Evolutionary conservation across 35 echinoderm and acorn worm species (phyloP).

Genomic region (Diadema setosum): DNA sequence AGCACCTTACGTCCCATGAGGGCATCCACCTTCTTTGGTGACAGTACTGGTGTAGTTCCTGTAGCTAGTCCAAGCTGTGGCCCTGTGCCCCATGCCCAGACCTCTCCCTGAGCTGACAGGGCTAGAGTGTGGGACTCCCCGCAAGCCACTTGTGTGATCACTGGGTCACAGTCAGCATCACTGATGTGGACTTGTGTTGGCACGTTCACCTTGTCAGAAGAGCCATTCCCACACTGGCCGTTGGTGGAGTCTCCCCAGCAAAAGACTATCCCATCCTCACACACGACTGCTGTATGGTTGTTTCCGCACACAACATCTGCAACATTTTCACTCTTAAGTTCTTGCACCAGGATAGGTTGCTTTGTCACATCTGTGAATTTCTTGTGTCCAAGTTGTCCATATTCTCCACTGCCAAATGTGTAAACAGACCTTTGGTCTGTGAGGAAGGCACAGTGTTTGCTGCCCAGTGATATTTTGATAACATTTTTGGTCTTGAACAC

Average conservation of each 20-base stretch:
- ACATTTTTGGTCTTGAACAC: constrained; percentile 75
- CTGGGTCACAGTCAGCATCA: constrained; percentile 67
- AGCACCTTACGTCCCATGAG: constrained; percentile 84
- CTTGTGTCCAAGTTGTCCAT: constrained; percentile 86
- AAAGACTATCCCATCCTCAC: constrained; percentile 96
- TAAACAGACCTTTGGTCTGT: constrained; percentile 72
- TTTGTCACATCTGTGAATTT: constrained; percentile 96
- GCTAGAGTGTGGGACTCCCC: constrained; percentile 89
- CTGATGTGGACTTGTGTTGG: constrained; percentile 72
- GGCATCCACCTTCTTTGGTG: constrained; percentile 74
- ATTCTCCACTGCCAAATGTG: constrained; percentile 70
- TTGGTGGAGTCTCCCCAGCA: constrained; percentile 90
- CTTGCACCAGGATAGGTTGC: constrained; percentile 80
- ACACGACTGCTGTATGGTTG: constrained; percentile 95
- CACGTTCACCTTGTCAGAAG: constrained; percentile 62
- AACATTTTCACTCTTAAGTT: constrained; percentile 93
- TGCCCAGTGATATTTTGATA: constrained; percentile 86
- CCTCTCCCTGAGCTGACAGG: constrained; percentile 72
- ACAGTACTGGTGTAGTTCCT: constrained; percentile 56
- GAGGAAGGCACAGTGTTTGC: constrained; percentile 83
- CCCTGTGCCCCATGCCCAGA: constrained; percentile 94
- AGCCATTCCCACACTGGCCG: constrained; percentile 75
- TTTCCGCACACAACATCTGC: constrained; percentile 86
- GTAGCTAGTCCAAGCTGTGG: constrained; percentile 88
- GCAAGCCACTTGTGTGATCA: constrained; percentile 83